Evolutionary conservation across 2,797 vertebrate genomes (phyloP), one percentile per base, ranked within the genome.

Genomic region (Sciurus vulgaris): DNA sequence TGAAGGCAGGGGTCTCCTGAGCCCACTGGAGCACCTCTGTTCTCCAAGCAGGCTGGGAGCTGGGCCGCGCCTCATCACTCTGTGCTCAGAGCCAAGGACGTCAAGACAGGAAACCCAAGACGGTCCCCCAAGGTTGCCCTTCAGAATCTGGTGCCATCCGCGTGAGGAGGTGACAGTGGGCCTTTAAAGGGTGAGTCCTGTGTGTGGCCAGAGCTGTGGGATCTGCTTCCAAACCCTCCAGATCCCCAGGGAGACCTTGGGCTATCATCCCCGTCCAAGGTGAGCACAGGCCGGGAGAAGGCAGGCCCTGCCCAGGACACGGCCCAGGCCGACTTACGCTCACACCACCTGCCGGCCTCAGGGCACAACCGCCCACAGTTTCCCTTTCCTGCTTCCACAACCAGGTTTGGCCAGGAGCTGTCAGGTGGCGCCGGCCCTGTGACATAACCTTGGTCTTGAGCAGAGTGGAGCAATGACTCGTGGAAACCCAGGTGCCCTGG

Each of bases 321-420:
- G 5, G 30, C 14, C 63, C 70, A 1, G n/a, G 44, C 28, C 0
- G 13, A 44, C 33, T 38, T 26, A 2, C 14, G 38, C 54, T 11
- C 26, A 15, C 26, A 2, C 12, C 4, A 30, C 4, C 1, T 3
- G 0, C 11, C 33, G 15, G 38, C 69, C 38, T 0, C 0, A 1
- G 5, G 18, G 59, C 9, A 5, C 1, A 12, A 0, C 41, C 38
- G 44, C 61, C 56, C 70, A 20, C 44, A 22, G 61, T 59, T 73
- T 72, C 89, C 44, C 9, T 51, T 84, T 89, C 79, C 17, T 2
- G 0, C 89, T 67, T 56, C 83, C 49, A 77, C 74, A 85, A 74
- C 1, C 56, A 26, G 65, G 1, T 76, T 35, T 18, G 1, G 0
- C 56, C 3, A 0, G 2, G 0, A 1, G 3, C n/a, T 38, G 28